A percentile compares a stretch with the other conserved stretches of the same genome.
phyloP scores from a whole-genome alignment of 2,113 vertebrate genomes.

The Gopherus evgoodei region DNA sequence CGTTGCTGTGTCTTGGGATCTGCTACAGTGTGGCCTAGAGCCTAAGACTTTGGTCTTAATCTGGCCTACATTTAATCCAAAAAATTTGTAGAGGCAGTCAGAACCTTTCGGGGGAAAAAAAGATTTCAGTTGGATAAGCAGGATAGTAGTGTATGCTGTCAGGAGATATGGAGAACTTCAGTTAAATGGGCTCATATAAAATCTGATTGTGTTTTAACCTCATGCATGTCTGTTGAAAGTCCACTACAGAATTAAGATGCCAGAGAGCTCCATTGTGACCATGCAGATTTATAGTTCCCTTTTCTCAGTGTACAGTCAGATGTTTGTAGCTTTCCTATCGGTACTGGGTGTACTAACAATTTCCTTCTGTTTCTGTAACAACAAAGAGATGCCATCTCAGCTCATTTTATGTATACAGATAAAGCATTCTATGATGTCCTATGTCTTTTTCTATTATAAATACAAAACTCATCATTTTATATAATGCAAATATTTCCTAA shows the following conservation, averaged over 20 bases:
- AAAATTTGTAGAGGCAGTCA: not conserved
- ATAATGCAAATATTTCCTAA: not conserved
- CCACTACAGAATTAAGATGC: not conserved
- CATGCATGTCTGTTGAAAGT: not conserved
- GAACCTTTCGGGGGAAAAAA: not conserved
- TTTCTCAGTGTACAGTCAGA: not conserved
- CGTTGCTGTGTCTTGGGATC: not conserved
- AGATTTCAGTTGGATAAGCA: not conserved
- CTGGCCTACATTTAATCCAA: not conserved
- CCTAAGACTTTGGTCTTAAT: not conserved
- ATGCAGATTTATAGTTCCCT: not conserved
- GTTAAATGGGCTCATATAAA: not conserved
- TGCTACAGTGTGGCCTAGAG: not conserved
- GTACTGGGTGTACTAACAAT: not conserved
- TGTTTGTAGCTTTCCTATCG: not conserved
- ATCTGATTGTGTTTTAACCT: not conserved
- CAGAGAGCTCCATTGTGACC: not conserved
- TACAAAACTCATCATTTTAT: not conserved
- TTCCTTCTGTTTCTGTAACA: constrained; percentile 6
- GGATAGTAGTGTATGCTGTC: not conserved
- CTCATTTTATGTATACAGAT: not conserved
- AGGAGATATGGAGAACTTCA: not conserved
- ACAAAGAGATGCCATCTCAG: not conserved
- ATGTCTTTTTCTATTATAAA: not conserved
- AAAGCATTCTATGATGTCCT: not conserved